Evolutionary conservation across 2,888 invertebrate species (phyloP), one percentile per base, ranked within the genome.

Genomic region (Andrena hattorfiana): DNA sequence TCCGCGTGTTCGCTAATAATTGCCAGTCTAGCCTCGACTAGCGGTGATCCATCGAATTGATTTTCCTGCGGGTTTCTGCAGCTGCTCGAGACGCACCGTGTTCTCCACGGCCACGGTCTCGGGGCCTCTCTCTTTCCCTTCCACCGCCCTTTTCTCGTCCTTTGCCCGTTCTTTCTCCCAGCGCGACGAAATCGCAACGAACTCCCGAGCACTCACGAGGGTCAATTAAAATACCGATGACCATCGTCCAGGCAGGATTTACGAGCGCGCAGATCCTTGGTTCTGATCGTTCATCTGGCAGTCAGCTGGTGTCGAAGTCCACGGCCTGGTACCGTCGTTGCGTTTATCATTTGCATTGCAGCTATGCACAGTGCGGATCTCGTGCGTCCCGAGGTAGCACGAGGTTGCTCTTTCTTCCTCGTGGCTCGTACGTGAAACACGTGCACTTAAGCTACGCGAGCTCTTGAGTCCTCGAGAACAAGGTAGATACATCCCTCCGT

Each of bases 1-100:
- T 88, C 87, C 89, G 87, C 88, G 87, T 90, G 90, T 90, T 79
- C 88, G 87, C 88, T 84, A 77, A 84, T 84, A 84, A 82, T 79
- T 84, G 77, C 82, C 72, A 72, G 77, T 76, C 72, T 74, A 83
- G 59, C 74, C 71, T 48, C 67, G 56, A 49, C 82, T 32, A 54
- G 56, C 72, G 59, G 73, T 67, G 78, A 89, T 90, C 87, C 85
- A 85, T 87, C 88, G 87, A 67, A 77, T 88, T 88, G 89, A 90
- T 90, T 89, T 87, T 89, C 87, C 81, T 79, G 35, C 70, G 54
- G 62, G 74, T 83, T 83, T 83, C 83, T 81, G 77, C 67, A 71
- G 59, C 71, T 67, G 67, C 62, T 60, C 70, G 51, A 68, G 75
- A 76, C 70, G 66, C 79, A 71, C 49, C 66, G 73, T 70, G 76